These are phyloP conservation scores for Branchinecta lindahli DNA, from an alignment of 1,140 invertebrate species.

Conservation along the genomic window DNA sequence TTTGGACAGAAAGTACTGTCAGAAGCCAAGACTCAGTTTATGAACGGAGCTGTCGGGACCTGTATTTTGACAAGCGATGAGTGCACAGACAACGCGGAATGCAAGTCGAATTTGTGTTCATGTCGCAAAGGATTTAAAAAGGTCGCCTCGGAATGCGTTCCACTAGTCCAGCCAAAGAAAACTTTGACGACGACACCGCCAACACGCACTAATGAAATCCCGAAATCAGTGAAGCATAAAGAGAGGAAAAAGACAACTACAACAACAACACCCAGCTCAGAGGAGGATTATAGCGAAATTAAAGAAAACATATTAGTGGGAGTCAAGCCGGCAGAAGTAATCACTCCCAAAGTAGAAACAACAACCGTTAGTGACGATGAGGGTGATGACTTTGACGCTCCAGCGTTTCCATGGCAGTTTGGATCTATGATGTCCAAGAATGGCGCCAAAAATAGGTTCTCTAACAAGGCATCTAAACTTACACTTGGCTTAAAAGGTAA, in stretches of 20 bases:
- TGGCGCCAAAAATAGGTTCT: too few species aligned
- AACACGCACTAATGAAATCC: neutral
- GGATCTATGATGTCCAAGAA: neutral
- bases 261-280: neutral
- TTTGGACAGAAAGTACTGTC: slow-evolving; percentile 6
- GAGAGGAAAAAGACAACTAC: neutral
- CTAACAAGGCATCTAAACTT: too few species aligned
- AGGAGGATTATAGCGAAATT: neutral
- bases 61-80: neutral
- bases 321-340: too few species aligned
- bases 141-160: neutral
- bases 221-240: neutral
- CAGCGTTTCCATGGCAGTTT: neutral
- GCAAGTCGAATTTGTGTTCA: neutral
- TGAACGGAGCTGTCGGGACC: neutral
- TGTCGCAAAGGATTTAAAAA: neutral
- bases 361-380: neutral
- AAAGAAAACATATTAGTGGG: too few species aligned
- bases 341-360: too few species aligned
- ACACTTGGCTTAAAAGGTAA: too few species aligned
- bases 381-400: neutral
- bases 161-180: neutral
- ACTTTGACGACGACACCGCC: neutral
- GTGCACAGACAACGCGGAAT: slow-evolving; percentile 6
- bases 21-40: neutral